Conservation (phyloP, 92 coral and sea anemone species). For the Siderastrea siderea region DNA sequence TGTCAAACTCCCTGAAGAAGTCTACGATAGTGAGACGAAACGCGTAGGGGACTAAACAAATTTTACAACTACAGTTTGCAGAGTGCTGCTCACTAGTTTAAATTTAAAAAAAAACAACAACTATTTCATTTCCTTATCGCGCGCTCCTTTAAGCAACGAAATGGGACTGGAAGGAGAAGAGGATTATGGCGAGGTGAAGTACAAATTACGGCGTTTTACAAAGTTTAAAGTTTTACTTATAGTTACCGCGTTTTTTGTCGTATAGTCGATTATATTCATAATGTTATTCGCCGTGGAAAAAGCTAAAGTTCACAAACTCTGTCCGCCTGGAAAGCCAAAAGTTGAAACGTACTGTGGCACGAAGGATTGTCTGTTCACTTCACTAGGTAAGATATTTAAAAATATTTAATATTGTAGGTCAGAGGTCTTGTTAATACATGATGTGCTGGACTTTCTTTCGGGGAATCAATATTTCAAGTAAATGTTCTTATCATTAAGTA, state of each 20-base stretch:
- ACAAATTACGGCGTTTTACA: slow-evolving; percentile 60
- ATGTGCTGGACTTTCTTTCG: no score
- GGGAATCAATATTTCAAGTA: no score
- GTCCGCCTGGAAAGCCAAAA: neutral
- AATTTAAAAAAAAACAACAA: no score
- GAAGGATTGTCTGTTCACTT: slow-evolving; percentile 27
- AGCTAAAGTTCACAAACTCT: neutral
- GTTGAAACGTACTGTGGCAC: slow-evolving; percentile 18
- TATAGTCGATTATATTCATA: slow-evolving; percentile 4
- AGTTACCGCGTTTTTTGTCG: neutral
- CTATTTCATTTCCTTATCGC: no score
- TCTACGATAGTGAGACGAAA: no score
- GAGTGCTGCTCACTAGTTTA: no score
- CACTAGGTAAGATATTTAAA: slow-evolving; percentile 25
- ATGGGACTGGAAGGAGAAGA: neutral
- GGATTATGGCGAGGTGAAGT: slow-evolving; percentile 13
- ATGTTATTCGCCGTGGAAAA: slow-evolving; percentile 36
- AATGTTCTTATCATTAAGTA: no score
- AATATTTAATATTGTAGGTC: neutral
- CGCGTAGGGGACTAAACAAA: no score
- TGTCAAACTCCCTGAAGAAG: no score
- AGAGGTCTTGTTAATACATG: no score
- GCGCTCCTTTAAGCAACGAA: no score
- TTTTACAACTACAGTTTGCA: no score
- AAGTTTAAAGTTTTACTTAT: slow-evolving; percentile 39